Base-by-base conservation (phyloP, 2,888 invertebrate species). In the Eupithecia subfuscata region DNA sequence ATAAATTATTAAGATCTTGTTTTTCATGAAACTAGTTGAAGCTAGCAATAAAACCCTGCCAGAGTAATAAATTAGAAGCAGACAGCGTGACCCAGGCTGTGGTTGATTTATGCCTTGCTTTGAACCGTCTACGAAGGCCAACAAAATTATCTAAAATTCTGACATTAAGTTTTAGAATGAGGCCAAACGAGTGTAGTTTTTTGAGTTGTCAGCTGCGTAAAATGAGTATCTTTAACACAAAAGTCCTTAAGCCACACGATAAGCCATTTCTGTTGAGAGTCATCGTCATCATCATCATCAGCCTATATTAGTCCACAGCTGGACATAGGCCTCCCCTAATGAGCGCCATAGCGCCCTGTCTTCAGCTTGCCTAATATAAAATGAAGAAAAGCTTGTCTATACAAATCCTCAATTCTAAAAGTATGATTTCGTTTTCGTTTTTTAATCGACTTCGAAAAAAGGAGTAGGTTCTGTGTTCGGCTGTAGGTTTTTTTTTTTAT, bases 51-150 rank as follows among this genome's bases (percentile, higher is more conserved):
- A 80, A 80, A 81, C 79, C 79, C 12, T 79, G 78, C 78, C 83
- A 81, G 78, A 79, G 48, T 75, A 76, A 83, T 87, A 83, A 84
- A 83, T 83, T 71, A 78, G 63, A 72, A 30, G 65, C 60, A 40
- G 71, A 71, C 71, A 63, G 56, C 25, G 40, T 40, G 72, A 56
- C 70, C 68, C 30, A 70, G 48, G 69, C 73, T 63, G 71, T 70
- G 52, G 67, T 60, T 75, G 70, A 78, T 69, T 75, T 75, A 75
- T 74, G 67, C 18, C 37, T 69, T 56, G 43, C 69, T 73, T 69
- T 63, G 71, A 68, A 25, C 25, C n/a, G 43, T 40, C 22, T 68
- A 14, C 43, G 22, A 25, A 68, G 68, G 68, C 30, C 64, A 64
- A 64, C 2, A 16, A 34, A 64, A 64, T 34, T 64, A 64, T 34